phyloP scores from a whole-genome alignment of 2,888 invertebrate species.

The Ophion ventricosus region DNA sequence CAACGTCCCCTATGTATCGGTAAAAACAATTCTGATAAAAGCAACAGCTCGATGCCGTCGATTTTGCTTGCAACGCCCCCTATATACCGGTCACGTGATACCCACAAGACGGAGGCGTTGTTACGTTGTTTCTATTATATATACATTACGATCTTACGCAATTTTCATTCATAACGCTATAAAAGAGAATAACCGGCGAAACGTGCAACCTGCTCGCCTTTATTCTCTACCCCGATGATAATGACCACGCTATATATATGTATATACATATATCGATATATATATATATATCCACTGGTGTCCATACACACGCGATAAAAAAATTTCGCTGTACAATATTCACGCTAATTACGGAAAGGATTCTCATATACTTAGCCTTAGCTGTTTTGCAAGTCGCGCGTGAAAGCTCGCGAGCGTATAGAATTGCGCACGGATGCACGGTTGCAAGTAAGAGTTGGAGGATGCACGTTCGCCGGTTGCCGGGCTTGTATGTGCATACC shows the following conservation, averaged over 20 bases:
- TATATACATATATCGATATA: neutral
- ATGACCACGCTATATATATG: constrained; percentile 33
- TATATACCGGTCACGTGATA: neutral
- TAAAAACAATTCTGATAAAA: no score
- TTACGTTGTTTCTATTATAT: constrained; percentile 15
- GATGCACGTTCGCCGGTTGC: constrained; percentile 40
- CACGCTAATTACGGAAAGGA: constrained; percentile 54
- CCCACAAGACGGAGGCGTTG: neutral
- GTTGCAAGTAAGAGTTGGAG: constrained; percentile 2
- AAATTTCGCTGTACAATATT: constrained; percentile 21
- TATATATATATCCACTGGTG: neutral
- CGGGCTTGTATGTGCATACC: neutral
- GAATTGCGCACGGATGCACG: constrained; percentile 8
- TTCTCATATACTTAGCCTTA: constrained; percentile 8
- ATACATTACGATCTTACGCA: constrained; percentile 23
- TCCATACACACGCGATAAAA: constrained; percentile 25
- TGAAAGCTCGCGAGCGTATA: constrained; percentile 5
- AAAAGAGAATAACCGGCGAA: constrained; percentile 13
- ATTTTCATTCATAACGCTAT: constrained; percentile 43
- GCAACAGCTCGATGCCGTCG: neutral
- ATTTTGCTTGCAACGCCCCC: neutral
- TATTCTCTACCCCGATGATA: constrained; percentile 31
- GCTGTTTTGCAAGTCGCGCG: neutral
- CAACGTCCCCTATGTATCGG: neutral
- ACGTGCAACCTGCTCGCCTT: constrained; percentile 26